Evolutionary conservation across 2,888 invertebrate genomes (phyloP).

Genomic region (Apodemia mormo): DNA sequence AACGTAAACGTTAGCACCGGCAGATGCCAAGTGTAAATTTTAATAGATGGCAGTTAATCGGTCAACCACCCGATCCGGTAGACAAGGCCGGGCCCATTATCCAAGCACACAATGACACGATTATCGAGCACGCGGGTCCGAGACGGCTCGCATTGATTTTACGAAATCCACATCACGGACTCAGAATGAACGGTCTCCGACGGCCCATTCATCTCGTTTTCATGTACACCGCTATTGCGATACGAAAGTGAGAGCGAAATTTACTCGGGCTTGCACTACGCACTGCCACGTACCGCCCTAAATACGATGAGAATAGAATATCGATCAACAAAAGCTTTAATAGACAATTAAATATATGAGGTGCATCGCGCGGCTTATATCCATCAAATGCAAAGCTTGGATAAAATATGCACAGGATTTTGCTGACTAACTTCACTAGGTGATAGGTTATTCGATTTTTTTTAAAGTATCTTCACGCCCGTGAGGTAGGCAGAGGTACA

Average conservation of each 20-base stretch:
- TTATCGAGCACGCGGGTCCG: constrained; percentile 62
- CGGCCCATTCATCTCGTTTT: constrained; percentile 80
- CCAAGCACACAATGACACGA: constrained; percentile 70
- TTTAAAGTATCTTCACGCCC: too few relatives aligned
- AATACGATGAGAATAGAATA: constrained; percentile 63
- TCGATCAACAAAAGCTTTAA: constrained; percentile 48
- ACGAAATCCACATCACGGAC: constrained; percentile 75
- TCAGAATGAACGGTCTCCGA: constrained; percentile 73
- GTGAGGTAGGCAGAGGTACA: too few relatives aligned
- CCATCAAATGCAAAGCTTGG: too few relatives aligned
- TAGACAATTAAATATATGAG: constrained; percentile 37
- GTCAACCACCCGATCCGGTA: constrained; percentile 58
- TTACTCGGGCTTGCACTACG: constrained; percentile 70
- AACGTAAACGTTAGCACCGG: constrained; percentile 29
- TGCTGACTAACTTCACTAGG: too few relatives aligned
- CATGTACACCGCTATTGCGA: constrained; percentile 76
- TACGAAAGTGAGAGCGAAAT: constrained; percentile 80
- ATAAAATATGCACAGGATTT: too few relatives aligned
- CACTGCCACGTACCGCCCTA: constrained; percentile 63
- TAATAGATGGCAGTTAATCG: constrained; percentile 60
- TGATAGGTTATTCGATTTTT: too few relatives aligned
- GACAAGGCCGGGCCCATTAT: constrained; percentile 60
- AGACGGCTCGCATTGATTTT: constrained; percentile 75
- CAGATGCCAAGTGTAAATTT: constrained; percentile 55
- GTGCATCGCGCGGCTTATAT: too few relatives aligned